Conservation (phyloP, 2,888 invertebrate species). For the Napeogenes sylphis region DNA sequence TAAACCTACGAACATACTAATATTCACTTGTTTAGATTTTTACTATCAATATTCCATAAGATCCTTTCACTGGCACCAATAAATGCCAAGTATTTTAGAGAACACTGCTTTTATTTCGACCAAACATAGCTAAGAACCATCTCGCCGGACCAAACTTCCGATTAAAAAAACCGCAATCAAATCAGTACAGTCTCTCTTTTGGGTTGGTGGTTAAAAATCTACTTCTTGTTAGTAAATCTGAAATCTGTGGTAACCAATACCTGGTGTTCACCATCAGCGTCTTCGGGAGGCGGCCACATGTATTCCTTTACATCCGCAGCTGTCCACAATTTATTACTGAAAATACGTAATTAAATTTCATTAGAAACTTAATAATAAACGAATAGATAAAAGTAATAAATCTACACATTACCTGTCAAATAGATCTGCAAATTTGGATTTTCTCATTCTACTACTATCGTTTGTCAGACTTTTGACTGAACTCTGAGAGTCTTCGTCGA, state of each 20-base stretch:
- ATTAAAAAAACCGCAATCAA: too few species aligned
- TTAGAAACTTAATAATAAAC: background rate
- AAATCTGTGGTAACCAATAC: constrained; percentile 36
- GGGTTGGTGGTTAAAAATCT: too few species aligned
- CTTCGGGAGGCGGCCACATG: constrained; percentile 87
- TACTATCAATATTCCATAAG: too few species aligned
- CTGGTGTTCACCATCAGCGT: constrained; percentile 53
- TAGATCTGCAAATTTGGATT: constrained; percentile 69
- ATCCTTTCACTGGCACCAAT: too few species aligned
- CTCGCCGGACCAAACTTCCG: too few species aligned
- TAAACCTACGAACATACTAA: too few species aligned
- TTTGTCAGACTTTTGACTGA: constrained; percentile 88
- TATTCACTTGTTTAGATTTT: too few species aligned
- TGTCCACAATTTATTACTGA: constrained; percentile 80
- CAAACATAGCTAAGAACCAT: too few species aligned
- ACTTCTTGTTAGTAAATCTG: background rate
- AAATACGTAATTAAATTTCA: constrained; percentile 28
- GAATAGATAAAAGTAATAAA: constrained; percentile 10
- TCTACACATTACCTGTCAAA: constrained; percentile 63
- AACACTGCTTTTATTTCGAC: too few species aligned
- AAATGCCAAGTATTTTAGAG: too few species aligned
- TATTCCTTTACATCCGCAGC: constrained; percentile 96
- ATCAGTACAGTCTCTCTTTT: too few species aligned
- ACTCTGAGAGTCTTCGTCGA: constrained; percentile 89
- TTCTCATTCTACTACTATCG: constrained; percentile 76